Conservation (phyloP, 2,797 vertebrate species). For the Todus mexicanus region DNA sequence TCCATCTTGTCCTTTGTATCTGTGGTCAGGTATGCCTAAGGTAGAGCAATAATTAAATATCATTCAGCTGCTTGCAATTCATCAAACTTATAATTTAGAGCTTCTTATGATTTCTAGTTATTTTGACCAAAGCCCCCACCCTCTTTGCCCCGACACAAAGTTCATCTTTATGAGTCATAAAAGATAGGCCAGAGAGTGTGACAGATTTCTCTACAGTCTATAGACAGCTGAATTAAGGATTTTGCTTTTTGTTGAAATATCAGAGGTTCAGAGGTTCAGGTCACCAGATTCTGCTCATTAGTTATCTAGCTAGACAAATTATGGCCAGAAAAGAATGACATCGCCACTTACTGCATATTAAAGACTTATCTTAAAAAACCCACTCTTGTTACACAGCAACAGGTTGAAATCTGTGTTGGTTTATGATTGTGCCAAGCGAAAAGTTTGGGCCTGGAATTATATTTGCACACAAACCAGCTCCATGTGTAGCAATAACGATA, state of each 20-base stretch:
- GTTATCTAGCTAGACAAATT: not conserved
- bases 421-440: constrained; percentile 7
- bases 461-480: constrained; percentile 54
- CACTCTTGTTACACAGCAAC: not conserved
- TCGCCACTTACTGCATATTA: not conserved
- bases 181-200: not conserved
- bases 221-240: not conserved
- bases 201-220: not conserved
- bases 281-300: constrained; percentile 37
- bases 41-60: not conserved
- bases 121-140: not conserved
- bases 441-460: not conserved
- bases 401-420: constrained; percentile 41
- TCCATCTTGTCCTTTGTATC: not conserved
- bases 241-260: constrained; percentile 22
- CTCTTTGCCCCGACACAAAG: not conserved
- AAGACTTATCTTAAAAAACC: not conserved
- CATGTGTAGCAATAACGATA: not conserved
- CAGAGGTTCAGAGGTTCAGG: constrained; percentile 49
- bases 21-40: not conserved
- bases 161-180: not conserved
- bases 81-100: not conserved
- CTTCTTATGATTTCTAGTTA: not conserved
- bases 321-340: not conserved
- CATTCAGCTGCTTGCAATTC: not conserved